phyloP scores from a whole-genome alignment of 1,140 invertebrate species.

The Heliconius eleuchia region DNA sequence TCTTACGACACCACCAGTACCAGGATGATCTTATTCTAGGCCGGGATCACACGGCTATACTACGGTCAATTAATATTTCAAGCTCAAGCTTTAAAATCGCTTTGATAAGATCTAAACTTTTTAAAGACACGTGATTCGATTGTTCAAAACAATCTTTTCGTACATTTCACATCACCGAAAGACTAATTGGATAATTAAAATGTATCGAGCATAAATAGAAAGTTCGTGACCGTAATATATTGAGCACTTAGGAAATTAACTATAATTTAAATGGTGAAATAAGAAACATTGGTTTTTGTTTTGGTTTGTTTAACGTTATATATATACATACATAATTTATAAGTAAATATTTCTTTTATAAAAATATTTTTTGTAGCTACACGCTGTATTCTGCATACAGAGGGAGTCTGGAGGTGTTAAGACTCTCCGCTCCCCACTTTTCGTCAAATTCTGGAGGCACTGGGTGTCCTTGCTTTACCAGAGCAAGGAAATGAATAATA shows the following conservation, averaged over 20 bases:
- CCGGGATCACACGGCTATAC: too few species aligned
- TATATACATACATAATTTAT: background rate
- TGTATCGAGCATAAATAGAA: constrained; percentile 18
- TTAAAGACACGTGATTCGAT: constrained; percentile 18
- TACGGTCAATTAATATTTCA: background rate
- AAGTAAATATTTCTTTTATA: too few species aligned
- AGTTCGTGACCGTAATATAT: constrained; percentile 17
- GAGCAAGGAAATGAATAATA: too few species aligned
- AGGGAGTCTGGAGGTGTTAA: too few species aligned
- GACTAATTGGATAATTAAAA: constrained; percentile 32
- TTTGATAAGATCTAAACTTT: background rate
- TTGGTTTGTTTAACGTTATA: background rate
- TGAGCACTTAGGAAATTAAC: constrained; percentile 26
- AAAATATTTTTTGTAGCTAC: too few species aligned
- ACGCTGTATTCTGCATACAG: too few species aligned
- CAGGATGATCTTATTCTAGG: too few species aligned
- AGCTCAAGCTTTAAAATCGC: background rate
- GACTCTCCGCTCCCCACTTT: too few species aligned
- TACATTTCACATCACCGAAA: constrained; percentile 1
- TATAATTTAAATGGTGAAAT: constrained; percentile 2
- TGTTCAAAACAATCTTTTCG: background rate
- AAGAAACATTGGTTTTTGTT: background rate
- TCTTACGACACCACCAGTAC: too few species aligned
- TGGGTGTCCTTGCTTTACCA: too few species aligned
- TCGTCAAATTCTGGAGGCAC: too few species aligned